phyloP scores from a whole-genome alignment of 2,888 invertebrate genomes.

The Drosophila nigritarsus region DNA sequence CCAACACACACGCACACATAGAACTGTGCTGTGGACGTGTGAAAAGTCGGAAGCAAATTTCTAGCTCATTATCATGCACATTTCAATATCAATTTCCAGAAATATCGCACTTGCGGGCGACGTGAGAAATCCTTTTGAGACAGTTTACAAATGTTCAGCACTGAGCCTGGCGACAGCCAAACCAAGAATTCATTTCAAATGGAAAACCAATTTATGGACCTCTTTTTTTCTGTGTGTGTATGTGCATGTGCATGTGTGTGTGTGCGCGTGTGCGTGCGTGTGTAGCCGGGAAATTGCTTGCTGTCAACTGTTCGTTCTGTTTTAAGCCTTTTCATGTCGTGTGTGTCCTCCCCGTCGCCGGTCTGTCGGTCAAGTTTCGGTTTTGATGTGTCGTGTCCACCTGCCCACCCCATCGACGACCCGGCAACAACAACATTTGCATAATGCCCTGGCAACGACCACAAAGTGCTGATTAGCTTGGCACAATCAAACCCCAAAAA shows the following conservation, averaged over 20 bases:
- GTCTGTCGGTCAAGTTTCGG: slow-evolving; percentile 42
- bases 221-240: neutral
- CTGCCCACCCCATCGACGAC: neutral
- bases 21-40: slow-evolving; percentile 23
- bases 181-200: slow-evolving; percentile 41
- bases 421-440: slow-evolving; percentile 41
- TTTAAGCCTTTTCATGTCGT: slow-evolving; percentile 39
- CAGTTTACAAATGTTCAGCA: slow-evolving; percentile 49
- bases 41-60: slow-evolving; percentile 56
- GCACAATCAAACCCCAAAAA: slow-evolving; percentile 8
- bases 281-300: slow-evolving; percentile 20
- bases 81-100: slow-evolving; percentile 72
- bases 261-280: neutral
- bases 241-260: neutral
- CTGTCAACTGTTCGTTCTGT: slow-evolving; percentile 44
- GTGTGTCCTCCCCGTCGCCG: slow-evolving; percentile 17
- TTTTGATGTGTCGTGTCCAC: slow-evolving; percentile 42
- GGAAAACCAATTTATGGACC: slow-evolving; percentile 21
- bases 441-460: slow-evolving; percentile 45
- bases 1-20: slow-evolving; percentile 3
- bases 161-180: slow-evolving; percentile 21
- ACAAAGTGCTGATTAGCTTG: slow-evolving; percentile 49
- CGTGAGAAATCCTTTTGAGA: slow-evolving; percentile 69
- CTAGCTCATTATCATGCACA: slow-evolving; percentile 68
- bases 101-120: slow-evolving; percentile 39